These are phyloP conservation scores for Actinostola sp. DNA, from an alignment of 92 coral and sea anemone genomes.

Conservation along the genomic window DNA sequence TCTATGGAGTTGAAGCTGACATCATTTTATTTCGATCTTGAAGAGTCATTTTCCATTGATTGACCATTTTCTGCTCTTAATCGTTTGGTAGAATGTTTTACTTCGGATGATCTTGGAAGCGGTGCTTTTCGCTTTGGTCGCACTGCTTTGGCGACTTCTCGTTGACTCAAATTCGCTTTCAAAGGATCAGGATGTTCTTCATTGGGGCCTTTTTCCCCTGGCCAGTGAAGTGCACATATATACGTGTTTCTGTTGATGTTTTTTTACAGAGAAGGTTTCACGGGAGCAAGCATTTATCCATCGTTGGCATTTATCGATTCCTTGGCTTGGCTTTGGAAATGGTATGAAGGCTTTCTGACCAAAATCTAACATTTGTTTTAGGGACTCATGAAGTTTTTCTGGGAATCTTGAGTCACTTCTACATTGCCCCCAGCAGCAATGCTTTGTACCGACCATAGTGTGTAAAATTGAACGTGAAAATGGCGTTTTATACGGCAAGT, in stretches of 20 bases:
- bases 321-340: conserved; percentile 64
- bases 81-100: too few species aligned
- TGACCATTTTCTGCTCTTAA: neutral
- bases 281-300: conserved; percentile 73
- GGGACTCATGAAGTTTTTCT: conserved; percentile 47
- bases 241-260: conserved; percentile 55
- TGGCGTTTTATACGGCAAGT: neutral
- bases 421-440: conserved; percentile 62
- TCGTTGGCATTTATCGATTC: conserved; percentile 54
- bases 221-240: conserved; percentile 62
- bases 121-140: conserved; percentile 38
- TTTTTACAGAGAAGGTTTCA: conserved; percentile 41
- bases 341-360: conserved; percentile 51
- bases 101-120: conserved; percentile 12
- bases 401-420: conserved; percentile 57
- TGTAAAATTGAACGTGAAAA: neutral
- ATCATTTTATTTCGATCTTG: neutral
- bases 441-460: conserved; percentile 53
- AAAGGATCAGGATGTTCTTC: conserved; percentile 47
- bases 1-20: neutral
- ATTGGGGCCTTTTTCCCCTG: conserved; percentile 64
- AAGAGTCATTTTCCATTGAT: neutral
- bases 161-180: conserved; percentile 41
- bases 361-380: conserved; percentile 27
- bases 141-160: conserved; percentile 5